These are phyloP conservation scores for Promerops cafer DNA, from an alignment of 2,113 vertebrate species.

Conservation along the genomic window DNA sequence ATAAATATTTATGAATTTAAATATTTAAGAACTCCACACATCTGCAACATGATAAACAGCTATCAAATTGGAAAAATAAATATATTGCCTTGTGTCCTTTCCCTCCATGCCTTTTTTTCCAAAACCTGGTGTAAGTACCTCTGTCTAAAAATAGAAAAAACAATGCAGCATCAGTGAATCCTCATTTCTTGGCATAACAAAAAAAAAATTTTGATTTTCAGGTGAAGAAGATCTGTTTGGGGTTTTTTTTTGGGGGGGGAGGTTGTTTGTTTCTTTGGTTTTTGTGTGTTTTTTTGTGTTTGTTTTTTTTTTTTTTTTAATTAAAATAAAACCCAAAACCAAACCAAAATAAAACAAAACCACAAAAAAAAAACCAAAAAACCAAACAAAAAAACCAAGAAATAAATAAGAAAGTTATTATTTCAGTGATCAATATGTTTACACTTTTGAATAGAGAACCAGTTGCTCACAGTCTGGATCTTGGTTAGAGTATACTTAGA, in stretches of 20 bases:
- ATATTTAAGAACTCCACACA: background rate
- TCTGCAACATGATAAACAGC: background rate
- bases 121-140: background rate
- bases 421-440: background rate
- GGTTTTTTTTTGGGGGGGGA: background rate
- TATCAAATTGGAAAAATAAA: background rate
- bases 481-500: background rate
- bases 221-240: background rate
- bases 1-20: background rate
- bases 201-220: background rate
- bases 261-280: too few relatives aligned
- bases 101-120: fast-evolving
- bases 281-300: background rate
- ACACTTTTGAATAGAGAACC: background rate
- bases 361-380: too few relatives aligned
- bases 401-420: background rate
- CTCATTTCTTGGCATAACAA: background rate
- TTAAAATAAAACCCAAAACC: background rate
- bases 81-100: background rate
- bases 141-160: background rate
- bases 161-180: background rate
- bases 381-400: too few relatives aligned
- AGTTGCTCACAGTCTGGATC: background rate
- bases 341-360: background rate
- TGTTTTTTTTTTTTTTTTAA: too few relatives aligned